phyloP scores from a whole-genome alignment of 1,140 invertebrate genomes.

The Phocides pigmalion region DNA sequence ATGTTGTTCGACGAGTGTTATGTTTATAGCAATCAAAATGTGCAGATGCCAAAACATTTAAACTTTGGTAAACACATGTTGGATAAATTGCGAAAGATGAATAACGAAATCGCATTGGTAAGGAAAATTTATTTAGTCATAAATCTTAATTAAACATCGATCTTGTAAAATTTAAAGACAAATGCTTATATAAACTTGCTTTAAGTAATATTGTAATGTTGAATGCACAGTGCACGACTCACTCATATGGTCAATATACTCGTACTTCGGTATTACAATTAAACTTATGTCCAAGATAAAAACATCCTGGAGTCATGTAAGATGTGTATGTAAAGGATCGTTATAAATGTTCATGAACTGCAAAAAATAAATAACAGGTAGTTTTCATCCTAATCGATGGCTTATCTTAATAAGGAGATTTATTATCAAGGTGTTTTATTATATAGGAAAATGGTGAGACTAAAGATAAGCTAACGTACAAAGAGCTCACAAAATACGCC shows the following conservation, averaged over 20 bases:
- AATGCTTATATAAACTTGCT: no score
- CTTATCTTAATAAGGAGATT: no score
- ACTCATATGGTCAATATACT: no score
- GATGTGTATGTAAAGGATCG: no score
- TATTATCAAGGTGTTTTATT: conserved; percentile 19
- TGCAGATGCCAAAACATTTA: conserved; percentile 57
- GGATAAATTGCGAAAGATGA: conserved; percentile 39
- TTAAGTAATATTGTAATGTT: neutral
- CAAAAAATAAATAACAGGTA: no score
- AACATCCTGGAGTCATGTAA: no score
- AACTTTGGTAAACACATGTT: conserved; percentile 67
- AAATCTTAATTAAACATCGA: conserved; percentile 10
- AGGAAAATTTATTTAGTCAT: conserved; percentile 36
- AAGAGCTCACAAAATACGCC: conserved; percentile 55
- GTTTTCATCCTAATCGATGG: no score
- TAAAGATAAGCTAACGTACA: conserved; percentile 52
- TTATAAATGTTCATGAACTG: no score
- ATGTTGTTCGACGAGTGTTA: conserved; percentile 36
- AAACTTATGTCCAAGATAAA: no score
- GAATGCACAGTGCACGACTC: no score
- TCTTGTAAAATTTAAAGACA: no score
- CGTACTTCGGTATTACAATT: no score
- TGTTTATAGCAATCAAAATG: conserved; percentile 53
- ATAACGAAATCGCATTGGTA: conserved; percentile 56
- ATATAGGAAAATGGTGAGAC: conserved; percentile 51